A percentile compares a stretch with the other conserved stretches of the same genome.
These are phyloP conservation scores for Setophaga petechia DNA, from an alignment of 2,113 vertebrate species.

Conservation along the genomic window DNA sequence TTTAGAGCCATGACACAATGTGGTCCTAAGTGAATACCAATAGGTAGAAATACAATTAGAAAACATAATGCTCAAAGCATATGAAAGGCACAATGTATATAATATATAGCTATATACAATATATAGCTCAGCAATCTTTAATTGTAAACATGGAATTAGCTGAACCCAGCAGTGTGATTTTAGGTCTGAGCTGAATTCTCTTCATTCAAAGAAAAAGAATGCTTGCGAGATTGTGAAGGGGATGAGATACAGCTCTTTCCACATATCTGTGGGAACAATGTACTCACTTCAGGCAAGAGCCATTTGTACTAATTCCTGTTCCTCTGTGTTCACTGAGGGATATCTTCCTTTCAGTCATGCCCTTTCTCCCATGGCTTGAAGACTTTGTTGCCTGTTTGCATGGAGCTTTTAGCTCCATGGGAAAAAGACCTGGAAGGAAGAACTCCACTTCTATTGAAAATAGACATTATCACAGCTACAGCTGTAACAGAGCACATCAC, in stretches of 20 bases:
- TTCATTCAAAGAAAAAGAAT: background rate
- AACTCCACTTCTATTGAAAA: background rate
- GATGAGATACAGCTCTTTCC: background rate
- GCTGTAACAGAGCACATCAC: background rate
- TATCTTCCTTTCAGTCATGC: background rate
- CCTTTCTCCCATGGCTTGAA: accelerated
- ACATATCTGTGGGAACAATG: background rate
- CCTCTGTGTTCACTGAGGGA: background rate
- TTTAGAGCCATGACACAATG: background rate
- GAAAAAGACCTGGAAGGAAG: background rate
- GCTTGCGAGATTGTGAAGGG: background rate
- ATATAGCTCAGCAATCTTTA: background rate
- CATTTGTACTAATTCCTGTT: background rate
- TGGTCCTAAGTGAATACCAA: background rate
- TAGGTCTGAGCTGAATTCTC: background rate
- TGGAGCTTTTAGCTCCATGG: background rate
- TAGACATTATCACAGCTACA: background rate
- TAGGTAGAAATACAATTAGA: background rate
- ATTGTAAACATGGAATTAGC: background rate
- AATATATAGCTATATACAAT: too few species aligned
- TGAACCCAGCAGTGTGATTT: background rate
- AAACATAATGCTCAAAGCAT: background rate
- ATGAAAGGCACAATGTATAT: background rate
- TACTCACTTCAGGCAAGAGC: background rate
- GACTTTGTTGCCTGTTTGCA: background rate